phyloP scores from a whole-genome alignment of 2,797 vertebrate genomes.

The Salarias fasciatus region DNA sequence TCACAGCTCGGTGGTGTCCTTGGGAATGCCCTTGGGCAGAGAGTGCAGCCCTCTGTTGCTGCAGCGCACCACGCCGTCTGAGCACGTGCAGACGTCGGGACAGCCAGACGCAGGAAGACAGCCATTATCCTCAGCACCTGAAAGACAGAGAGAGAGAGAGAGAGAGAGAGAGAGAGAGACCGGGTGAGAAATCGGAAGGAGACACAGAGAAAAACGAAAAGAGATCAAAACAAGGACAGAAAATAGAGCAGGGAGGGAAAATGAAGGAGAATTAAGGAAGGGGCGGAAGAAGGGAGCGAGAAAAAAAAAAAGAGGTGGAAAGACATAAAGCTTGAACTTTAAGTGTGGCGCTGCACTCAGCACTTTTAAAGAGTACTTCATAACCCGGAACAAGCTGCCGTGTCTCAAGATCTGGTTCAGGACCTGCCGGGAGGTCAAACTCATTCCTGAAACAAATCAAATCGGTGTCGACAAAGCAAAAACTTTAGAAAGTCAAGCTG shows the following conservation, averaged over 20 bases:
- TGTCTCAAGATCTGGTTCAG: conserved; percentile 50
- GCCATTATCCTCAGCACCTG: conserved; percentile 92
- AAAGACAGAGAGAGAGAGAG: conserved; percentile 10
- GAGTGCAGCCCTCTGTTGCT: conserved; percentile 91
- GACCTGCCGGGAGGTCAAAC: conserved; percentile 33
- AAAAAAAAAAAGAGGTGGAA: conserved; percentile 5
- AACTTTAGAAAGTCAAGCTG: conserved; percentile 6
- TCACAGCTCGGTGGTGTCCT: conserved; percentile 97
- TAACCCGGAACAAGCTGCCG: conserved; percentile 48
- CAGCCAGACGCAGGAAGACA: conserved; percentile 92
- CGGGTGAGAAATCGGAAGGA: conserved; percentile 21
- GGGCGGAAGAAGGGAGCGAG: background rate
- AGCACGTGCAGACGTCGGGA: conserved; percentile 92
- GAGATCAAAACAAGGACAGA: conserved; percentile 26
- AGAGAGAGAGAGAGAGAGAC: conserved; percentile 4
- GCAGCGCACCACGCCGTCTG: conserved; percentile 94
- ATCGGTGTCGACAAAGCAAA: conserved; percentile 38
- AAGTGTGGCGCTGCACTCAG: conserved; percentile 35
- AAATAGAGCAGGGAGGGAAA: background rate
- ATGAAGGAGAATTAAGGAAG: background rate
- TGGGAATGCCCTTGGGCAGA: conserved; percentile 94
- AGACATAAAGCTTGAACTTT: conserved; percentile 26
- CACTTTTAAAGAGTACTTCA: conserved; percentile 42
- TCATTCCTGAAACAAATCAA: conserved; percentile 18
- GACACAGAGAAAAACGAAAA: conserved; percentile 8